Base-by-base conservation (phyloP, 2,113 vertebrate species). In the Butorides virescens region DNA sequence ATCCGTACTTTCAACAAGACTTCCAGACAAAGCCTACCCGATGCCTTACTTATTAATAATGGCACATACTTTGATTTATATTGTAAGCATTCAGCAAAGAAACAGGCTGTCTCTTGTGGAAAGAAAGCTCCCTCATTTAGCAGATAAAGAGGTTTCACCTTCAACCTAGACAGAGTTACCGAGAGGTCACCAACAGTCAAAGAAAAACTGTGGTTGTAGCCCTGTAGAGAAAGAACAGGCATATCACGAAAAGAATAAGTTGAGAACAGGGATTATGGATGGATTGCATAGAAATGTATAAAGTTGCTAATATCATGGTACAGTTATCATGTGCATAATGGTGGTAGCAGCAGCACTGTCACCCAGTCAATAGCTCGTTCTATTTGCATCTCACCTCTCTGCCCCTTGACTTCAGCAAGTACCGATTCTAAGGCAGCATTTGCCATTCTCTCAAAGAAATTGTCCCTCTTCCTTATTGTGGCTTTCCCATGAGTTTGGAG, bases 11-110 rank as follows among this genome's bases (percentile, higher is more conserved):
- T 94, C 96, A 97, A 95, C 92, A 96, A 94, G 95, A 86, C 62
- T 97, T 80, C 26, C 87, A 97, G 94, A 92, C 94, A 96, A 97
- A 96, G 71, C 87, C 91, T 93, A 83, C 55, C 92, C 92, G 90
- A 66, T 71, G 42, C 76, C 91, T 97, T 95, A 97, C 95, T 93
- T 97, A 97, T 97, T 97, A 96, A 95, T 97, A 96, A 95, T 63
- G 55, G 59, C 73, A 72, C 67, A 72, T 58, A n/a, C 91, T 98
- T 98, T 98, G 97, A 98, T 97, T 97, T 96, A 97, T 98, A 97
- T 97, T 97, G 96, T 93, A 98, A 97, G 95, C 92, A 94, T 88
- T 81, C 92, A 86, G 90, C 90, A 91, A 49, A 92, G 90, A 39
- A 92, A 74, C 87, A 92, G 70, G 39, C 58, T 36, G 36, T 82